Percentiles rank a stretch among this genome's conserved stretches.
phyloP scores from a whole-genome alignment of 2,888 invertebrate genomes.

The Gryllus longicercus region DNA sequence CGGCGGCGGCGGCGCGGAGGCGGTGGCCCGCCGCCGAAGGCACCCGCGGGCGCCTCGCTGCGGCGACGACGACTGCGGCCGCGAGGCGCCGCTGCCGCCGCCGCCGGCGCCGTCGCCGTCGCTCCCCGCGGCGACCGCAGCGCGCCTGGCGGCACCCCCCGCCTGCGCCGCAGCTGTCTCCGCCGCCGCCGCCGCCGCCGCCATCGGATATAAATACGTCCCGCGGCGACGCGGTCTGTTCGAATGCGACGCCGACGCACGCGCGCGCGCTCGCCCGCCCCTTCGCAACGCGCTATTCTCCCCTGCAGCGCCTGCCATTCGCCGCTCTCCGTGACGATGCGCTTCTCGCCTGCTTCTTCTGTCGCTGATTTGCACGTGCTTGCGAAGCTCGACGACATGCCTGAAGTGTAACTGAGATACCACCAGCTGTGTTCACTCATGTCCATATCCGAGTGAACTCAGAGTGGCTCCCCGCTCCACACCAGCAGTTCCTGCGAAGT shows the following conservation, averaged over 20 bases:
- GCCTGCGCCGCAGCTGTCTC: conserved; percentile 25
- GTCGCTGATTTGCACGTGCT: not conserved
- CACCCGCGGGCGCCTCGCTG: not conserved
- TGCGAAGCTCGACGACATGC: conserved; percentile 40
- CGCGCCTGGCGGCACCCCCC: conserved; percentile 23
- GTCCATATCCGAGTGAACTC: conserved; percentile 81
- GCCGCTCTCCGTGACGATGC: too few species aligned
- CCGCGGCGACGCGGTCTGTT: conserved; percentile 26
- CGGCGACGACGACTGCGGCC: not conserved
- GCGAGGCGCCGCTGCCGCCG: not conserved
- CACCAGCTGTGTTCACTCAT: conserved; percentile 98
- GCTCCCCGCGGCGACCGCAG: conserved; percentile 25
- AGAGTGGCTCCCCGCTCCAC: conserved; percentile 94
- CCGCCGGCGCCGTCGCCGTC: not conserved
- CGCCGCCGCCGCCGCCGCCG: conserved; percentile 24
- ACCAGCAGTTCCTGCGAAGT: conserved; percentile 46
- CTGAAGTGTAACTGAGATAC: conserved; percentile 81
- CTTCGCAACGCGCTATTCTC: conserved; percentile 22
- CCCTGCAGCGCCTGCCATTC: too few species aligned
- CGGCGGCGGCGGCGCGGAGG: not conserved
- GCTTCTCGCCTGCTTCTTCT: too few species aligned
- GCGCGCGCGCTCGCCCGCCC: conserved; percentile 24
- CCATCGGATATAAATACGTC: conserved; percentile 20
- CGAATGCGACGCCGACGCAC: conserved; percentile 11
- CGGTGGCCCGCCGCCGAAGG: not conserved